Base-by-base conservation (phyloP, 2,797 vertebrate species). In the Notolepis coatsorum region DNA sequence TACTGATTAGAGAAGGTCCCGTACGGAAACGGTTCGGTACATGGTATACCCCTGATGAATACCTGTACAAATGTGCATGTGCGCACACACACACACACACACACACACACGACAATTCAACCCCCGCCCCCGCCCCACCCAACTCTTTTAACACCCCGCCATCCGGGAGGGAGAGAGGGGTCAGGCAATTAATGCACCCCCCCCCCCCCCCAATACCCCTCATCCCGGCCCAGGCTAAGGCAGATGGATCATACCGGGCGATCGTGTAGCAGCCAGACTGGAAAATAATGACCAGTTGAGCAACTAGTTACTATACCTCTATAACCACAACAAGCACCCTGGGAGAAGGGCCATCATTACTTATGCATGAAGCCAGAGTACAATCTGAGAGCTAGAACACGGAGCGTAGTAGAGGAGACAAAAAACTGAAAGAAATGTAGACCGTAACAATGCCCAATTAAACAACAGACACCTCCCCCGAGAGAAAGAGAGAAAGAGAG, bases 121-220 rank as follows among this genome's bases (percentile, higher is more conserved):
- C n/a, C n/a, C n/a, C n/a, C n/a, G n/a, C n/a, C n/a, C n/a, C n/a
- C n/a, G n/a, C n/a, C n/a, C n/a, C n/a, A n/a, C n/a, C n/a, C n/a
- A n/a, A n/a, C n/a, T n/a, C n/a, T n/a, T n/a, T n/a, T n/a, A n/a
- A n/a, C n/a, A n/a, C n/a, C n/a, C n/a, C n/a, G n/a, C 61, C 59
- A 56, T 68, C 71, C 71, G 61, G 55, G 41, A 64, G 82, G 72
- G 73, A 76, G 73, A 76, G 70, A 71, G 23, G 61, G 72, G 71
- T 65, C 65, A 65, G 71, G 70, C 72, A 76, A 80, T 75, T 73
- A 72, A 78, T 79, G 46, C 13, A 47, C 41, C 77, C 67, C 50
- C 68, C 49, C 63, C 68, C 48, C 67, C 59, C 31, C 33, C 48
- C 75, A 70, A 68, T 46, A 75, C 75, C 65, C 42, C 25, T 48